Conservation (phyloP, 2,797 vertebrate genomes). For the Spinibarbus caldwelli region DNA sequence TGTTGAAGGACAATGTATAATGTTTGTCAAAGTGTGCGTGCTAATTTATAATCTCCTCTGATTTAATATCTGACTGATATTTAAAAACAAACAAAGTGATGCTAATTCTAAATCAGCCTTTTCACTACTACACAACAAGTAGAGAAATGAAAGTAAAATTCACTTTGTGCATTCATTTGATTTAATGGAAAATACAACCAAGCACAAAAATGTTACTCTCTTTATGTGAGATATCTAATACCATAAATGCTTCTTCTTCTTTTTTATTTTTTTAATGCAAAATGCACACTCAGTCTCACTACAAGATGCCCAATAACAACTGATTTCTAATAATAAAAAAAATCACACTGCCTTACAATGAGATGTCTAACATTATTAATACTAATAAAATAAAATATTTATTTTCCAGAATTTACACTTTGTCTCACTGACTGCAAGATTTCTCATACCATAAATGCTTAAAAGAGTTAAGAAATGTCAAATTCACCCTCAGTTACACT, state of each 20-base stretch:
- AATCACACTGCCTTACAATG: neutral
- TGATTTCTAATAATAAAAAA: neutral
- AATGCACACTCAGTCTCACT: neutral
- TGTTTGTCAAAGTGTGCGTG: neutral
- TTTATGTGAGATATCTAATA: no score
- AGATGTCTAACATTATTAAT: neutral
- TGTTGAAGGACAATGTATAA: conserved; percentile 13
- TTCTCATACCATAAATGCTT: neutral
- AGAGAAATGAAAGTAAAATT: neutral
- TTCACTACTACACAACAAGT: no score
- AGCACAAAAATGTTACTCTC: neutral
- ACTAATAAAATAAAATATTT: neutral
- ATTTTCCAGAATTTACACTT: no score
- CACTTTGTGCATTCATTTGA: neutral
- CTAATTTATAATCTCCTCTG: conserved; percentile 23
- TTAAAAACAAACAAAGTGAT: no score
- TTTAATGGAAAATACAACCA: neutral
- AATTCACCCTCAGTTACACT: neutral
- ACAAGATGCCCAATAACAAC: neutral
- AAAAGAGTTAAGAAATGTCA: neutral
- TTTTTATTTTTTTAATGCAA: neutral
- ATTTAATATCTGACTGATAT: conserved; percentile 37
- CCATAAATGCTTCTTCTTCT: no score
- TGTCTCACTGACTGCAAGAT: neutral
- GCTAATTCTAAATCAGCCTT: no score